phyloP scores from a whole-genome alignment of 2,888 invertebrate genomes.

The Chaitophorus viminalis region DNA sequence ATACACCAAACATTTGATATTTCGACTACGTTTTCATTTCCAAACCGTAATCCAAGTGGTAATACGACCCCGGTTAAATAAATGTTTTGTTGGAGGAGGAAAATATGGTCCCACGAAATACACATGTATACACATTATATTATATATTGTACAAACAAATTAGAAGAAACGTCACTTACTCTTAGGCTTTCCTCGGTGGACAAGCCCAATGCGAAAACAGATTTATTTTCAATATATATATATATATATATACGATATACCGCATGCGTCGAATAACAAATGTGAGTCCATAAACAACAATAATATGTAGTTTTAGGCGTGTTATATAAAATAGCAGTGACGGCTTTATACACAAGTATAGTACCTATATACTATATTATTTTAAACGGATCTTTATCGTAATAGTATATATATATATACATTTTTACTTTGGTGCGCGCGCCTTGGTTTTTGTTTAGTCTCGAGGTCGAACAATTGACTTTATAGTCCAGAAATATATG shows the following conservation, averaged over 20 bases:
- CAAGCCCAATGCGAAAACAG: not conserved
- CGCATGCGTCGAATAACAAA: not conserved
- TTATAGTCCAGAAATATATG: not conserved
- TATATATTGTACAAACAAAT: constrained; percentile 29
- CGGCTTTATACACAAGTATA: not conserved
- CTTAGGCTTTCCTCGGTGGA: not conserved
- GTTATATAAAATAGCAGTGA: not conserved
- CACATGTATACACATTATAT: not conserved
- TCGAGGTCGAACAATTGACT: constrained; percentile 17
- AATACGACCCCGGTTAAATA: constrained; percentile 10
- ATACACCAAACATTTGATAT: constrained; percentile 25
- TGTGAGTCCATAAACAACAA: constrained; percentile 21
- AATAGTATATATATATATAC: no score
- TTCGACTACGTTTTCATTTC: constrained; percentile 8
- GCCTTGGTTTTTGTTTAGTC: not conserved
- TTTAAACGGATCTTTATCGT: not conserved
- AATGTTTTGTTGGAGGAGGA: not conserved
- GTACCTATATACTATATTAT: no score
- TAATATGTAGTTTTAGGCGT: not conserved
- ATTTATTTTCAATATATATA: not conserved
- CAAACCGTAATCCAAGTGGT: constrained; percentile 4
- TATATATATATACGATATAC: not conserved
- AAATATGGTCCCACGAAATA: not conserved
- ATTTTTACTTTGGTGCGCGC: not conserved
- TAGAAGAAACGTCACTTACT: constrained; percentile 29